Evolutionary conservation across 2,797 vertebrate species (phyloP).

Genomic region (Gambelia wislizenii): DNA sequence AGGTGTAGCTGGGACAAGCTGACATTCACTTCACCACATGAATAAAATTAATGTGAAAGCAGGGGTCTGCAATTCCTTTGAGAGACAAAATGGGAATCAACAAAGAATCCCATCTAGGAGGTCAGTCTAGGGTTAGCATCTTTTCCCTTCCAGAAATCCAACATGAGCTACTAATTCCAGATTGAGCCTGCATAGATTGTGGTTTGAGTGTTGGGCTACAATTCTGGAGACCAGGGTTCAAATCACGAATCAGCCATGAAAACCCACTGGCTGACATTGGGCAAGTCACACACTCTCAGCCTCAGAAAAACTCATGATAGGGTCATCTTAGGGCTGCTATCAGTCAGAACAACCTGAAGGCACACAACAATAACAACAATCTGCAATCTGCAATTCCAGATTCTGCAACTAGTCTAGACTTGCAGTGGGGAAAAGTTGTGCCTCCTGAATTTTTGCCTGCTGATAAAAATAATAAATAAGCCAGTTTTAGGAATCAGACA

Average conservation of each 20-base stretch:
- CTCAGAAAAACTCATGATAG: too few species aligned
- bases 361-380: too few species aligned
- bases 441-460: neutral
- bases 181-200: too few species aligned
- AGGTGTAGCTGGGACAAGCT: constrained; percentile 23
- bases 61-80: neutral
- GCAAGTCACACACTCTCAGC: too few species aligned
- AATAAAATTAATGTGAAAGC: constrained; percentile 46
- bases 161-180: neutral
- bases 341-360: too few species aligned
- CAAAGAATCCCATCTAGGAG: neutral
- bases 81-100: constrained; percentile 35
- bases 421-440: neutral
- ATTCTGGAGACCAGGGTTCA: too few species aligned
- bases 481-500: neutral
- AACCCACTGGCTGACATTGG: too few species aligned
- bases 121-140: neutral
- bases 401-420: neutral
- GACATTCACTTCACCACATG: constrained; percentile 3
- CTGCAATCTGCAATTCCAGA: too few species aligned
- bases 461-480: neutral
- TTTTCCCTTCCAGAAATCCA: neutral
- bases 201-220: too few species aligned
- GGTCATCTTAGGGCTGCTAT: too few species aligned
- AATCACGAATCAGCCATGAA: too few species aligned